Conservation (phyloP, 2,113 vertebrate genomes). For the Tylochromis polylepis region DNA sequence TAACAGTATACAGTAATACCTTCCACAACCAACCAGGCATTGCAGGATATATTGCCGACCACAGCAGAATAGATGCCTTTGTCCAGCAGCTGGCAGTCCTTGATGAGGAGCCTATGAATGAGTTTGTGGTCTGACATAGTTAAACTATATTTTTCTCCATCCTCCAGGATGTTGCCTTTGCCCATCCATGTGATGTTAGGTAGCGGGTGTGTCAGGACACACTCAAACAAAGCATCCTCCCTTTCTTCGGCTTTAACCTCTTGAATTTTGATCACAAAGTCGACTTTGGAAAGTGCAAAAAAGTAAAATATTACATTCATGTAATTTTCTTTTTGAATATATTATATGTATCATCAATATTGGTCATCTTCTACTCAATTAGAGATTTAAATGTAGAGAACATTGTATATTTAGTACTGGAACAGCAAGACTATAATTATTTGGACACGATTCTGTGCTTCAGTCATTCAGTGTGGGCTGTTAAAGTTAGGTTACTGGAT, state of each 20-base stretch:
- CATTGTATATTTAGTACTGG: background rate
- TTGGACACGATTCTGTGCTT: background rate
- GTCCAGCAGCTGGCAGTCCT: constrained; percentile 64
- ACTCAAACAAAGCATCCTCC: constrained; percentile 73
- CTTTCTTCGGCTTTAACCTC: constrained; percentile 69
- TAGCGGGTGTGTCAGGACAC: constrained; percentile 72
- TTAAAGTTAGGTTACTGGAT: background rate
- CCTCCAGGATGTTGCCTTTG: constrained; percentile 62
- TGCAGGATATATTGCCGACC: constrained; percentile 71
- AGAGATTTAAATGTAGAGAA: background rate
- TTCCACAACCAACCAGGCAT: constrained; percentile 82
- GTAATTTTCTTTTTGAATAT: background rate
- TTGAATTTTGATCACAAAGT: constrained; percentile 69
- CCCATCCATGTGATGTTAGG: constrained; percentile 72
- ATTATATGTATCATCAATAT: background rate
- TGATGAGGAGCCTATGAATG: constrained; percentile 78
- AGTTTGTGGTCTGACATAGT: constrained; percentile 73
- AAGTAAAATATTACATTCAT: background rate
- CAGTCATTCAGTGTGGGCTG: no score
- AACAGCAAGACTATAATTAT: background rate
- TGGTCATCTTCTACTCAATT: background rate
- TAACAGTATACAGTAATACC: constrained; percentile 53
- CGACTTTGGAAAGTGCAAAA: constrained; percentile 70
- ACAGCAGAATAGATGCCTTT: constrained; percentile 78
- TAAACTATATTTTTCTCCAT: constrained; percentile 71